phyloP scores from a whole-genome alignment of 2,888 invertebrate genomes.

The Drepanosiphum platanoidis region DNA sequence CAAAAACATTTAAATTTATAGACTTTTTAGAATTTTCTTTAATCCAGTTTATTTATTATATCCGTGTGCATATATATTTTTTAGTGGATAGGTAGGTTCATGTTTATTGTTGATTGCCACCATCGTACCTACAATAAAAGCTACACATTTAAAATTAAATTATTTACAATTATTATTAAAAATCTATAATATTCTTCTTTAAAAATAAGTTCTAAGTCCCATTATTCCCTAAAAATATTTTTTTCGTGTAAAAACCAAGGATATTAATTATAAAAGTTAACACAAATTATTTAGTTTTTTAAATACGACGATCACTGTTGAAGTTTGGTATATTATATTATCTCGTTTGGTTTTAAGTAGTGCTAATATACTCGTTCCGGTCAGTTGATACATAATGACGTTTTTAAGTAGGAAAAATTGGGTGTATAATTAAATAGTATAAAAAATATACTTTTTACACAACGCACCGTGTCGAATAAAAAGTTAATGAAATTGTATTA shows the following conservation, averaged over 20 bases:
- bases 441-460: slow-evolving; percentile 13
- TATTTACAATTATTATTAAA: no score
- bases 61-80: no score
- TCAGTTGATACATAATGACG: slow-evolving; percentile 15
- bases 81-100: no score
- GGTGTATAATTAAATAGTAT: slow-evolving; percentile 23
- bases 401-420: slow-evolving; percentile 20
- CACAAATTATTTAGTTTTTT: slow-evolving; percentile 9
- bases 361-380: slow-evolving; percentile 17
- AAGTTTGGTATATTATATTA: neutral
- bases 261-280: slow-evolving; percentile 4
- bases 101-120: no score
- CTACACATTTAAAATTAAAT: no score
- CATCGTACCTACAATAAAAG: no score
- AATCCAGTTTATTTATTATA: no score
- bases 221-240: neutral
- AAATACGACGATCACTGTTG: slow-evolving; percentile 5
- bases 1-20: no score
- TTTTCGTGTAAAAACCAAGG: neutral
- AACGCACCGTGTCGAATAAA: neutral
- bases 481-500: slow-evolving; percentile 13
- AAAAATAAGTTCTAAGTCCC: neutral
- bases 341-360: neutral
- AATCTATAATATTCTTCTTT: neutral
- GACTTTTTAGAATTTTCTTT: no score